Conservation (phyloP, 2,888 invertebrate species). For the Nephrotoma flavescens region DNA sequence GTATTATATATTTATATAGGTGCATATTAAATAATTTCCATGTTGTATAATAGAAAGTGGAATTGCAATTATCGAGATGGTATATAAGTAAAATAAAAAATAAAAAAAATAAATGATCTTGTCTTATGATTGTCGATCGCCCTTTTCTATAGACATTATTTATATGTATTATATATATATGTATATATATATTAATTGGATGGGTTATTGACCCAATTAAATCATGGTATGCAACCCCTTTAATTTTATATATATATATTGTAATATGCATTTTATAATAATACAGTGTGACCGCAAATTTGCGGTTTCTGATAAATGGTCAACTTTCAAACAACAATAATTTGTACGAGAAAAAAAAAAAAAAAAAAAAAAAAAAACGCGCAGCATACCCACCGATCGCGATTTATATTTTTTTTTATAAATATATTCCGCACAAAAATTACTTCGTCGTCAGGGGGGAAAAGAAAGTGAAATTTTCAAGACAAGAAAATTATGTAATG, state of each 20-base stretch:
- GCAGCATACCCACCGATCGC: not conserved
- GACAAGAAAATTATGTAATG: not conserved
- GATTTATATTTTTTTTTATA: not conserved
- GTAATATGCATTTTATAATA: not conserved
- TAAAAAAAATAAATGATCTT: not conserved
- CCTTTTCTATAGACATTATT: not conserved
- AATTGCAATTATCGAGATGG: not conserved
- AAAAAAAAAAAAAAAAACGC: not conserved
- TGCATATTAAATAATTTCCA: not conserved
- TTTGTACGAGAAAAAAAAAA: not conserved
- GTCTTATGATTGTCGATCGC: not conserved
- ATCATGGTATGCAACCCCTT: not conserved
- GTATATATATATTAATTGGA: too few species aligned
- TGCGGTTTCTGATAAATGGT: not conserved
- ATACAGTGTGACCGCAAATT: not conserved
- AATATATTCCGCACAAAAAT: not conserved
- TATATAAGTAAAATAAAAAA: not conserved
- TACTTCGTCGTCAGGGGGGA: not conserved
- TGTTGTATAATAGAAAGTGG: not conserved
- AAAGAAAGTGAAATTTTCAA: not conserved
- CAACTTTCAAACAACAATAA: not conserved
- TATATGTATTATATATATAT: too few species aligned
- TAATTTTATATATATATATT: too few species aligned
- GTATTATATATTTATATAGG: not conserved
- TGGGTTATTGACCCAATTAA: too few species aligned